Evolutionary conservation across 1,140 invertebrate genomes (phyloP).

Genomic region (Calosoma granatense): DNA sequence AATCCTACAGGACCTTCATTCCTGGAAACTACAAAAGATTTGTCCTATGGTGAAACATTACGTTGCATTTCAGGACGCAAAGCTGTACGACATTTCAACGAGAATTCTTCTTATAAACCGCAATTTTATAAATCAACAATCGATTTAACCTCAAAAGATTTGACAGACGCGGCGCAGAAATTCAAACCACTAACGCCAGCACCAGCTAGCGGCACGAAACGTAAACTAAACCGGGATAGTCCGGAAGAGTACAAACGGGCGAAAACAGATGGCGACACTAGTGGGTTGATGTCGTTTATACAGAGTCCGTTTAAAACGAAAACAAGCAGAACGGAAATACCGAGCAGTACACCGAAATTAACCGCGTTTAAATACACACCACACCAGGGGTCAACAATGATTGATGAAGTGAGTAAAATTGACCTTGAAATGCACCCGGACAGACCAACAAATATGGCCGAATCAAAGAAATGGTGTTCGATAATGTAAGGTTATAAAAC

Average conservation of each 20-base stretch:
- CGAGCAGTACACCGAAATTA: constrained; percentile 29
- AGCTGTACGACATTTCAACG: constrained; percentile 22
- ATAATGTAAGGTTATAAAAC: constrained; percentile 23
- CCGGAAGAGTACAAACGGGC: constrained; percentile 24
- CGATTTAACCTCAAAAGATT: not conserved
- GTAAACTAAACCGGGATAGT: not conserved
- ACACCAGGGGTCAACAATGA: constrained; percentile 18
- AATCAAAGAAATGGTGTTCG: constrained; percentile 23
- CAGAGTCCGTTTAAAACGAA: constrained; percentile 25
- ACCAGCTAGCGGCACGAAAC: not conserved
- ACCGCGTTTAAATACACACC: constrained; percentile 25
- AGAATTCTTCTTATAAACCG: constrained; percentile 21
- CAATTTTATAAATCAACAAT: constrained; percentile 18
- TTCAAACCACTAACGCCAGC: constrained; percentile 16
- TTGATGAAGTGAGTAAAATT: constrained; percentile 10
- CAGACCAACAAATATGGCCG: too few species aligned
- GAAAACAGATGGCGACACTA: constrained; percentile 19
- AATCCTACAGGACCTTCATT: constrained; percentile 9
- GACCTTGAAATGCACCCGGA: constrained; percentile 12
- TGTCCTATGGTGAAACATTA: constrained; percentile 22
- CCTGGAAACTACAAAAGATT: constrained; percentile 19
- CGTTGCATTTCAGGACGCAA: constrained; percentile 23
- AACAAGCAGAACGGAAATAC: constrained; percentile 19
- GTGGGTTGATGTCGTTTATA: constrained; percentile 25
- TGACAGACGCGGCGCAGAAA: constrained; percentile 12